phyloP scores from a whole-genome alignment of 23 tunicate species.

The Oikopleura dioica region DNA sequence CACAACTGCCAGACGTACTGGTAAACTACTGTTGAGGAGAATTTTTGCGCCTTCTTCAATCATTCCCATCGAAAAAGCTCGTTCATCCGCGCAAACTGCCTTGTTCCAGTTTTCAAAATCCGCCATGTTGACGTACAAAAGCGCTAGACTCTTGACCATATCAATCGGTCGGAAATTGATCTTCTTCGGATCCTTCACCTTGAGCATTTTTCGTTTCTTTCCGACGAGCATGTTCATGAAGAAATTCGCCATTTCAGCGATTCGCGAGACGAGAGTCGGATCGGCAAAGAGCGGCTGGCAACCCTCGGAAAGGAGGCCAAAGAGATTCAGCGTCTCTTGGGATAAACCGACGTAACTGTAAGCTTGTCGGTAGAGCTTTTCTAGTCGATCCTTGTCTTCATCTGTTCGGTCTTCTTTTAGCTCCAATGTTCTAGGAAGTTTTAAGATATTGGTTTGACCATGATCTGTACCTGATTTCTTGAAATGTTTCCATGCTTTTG shows the following conservation, averaged over 20 bases:
- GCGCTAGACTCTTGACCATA: background rate
- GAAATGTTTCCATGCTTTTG: conserved; percentile 23
- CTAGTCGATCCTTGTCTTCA: background rate
- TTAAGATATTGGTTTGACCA: too few relatives aligned
- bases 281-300: conserved; percentile 24
- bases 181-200: background rate
- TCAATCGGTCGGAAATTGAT: background rate
- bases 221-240: conserved; percentile 39
- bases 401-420: background rate
- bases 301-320: background rate
- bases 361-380: too few relatives aligned
- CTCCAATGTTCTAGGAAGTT: background rate
- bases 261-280: conserved; percentile 23
- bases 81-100: background rate
- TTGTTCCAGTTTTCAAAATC: background rate
- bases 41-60: background rate
- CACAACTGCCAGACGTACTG: background rate
- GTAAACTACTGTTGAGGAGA: background rate
- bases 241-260: conserved; percentile 42
- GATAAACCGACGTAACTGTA: background rate
- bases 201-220: background rate
- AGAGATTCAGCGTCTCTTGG: background rate
- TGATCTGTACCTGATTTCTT: too few relatives aligned
- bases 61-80: conserved; percentile 7
- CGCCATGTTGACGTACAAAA: background rate